Percentiles rank a stretch among this genome's conserved stretches.
These are phyloP conservation scores for Centropus unirufus DNA, from an alignment of 2,113 vertebrate genomes.

Conservation along the genomic window DNA sequence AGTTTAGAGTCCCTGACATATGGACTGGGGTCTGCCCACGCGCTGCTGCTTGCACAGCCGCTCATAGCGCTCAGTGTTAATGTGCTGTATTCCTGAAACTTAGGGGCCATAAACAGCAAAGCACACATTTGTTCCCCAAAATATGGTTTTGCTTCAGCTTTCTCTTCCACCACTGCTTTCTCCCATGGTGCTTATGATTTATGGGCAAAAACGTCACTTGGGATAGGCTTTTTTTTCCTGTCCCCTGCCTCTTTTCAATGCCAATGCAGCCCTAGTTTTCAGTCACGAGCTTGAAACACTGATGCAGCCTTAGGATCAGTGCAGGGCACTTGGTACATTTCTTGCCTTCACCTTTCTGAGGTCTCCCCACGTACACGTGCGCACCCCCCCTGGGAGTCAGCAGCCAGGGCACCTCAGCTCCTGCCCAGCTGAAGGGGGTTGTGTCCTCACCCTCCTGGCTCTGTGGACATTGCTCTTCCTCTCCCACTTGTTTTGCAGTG, in stretches of 20 bases:
- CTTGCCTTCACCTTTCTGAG: not conserved
- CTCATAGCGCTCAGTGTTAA: not conserved
- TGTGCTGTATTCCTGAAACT: not conserved
- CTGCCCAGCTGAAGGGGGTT: not conserved
- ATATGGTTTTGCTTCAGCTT: not conserved
- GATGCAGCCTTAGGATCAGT: not conserved
- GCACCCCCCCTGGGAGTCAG: not conserved
- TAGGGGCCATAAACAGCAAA: not conserved
- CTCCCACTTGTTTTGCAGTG: not conserved
- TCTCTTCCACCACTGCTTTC: not conserved
- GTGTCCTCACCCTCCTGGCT: not conserved
- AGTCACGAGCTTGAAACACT: too few relatives aligned
- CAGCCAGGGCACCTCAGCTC: not conserved
- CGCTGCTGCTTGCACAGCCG: not conserved
- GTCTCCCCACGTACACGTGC: fast-evolving
- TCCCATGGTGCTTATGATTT: not conserved
- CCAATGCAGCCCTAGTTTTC: not conserved
- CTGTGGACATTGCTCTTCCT: not conserved
- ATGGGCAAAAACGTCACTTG: not conserved
- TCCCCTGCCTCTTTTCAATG: not conserved
- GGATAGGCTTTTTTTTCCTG: too few relatives aligned
- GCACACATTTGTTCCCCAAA: not conserved
- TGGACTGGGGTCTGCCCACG: not conserved
- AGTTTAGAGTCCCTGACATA: not conserved
- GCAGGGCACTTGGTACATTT: not conserved